These are phyloP conservation scores for Stomorhina lunata DNA, from an alignment of 2,888 invertebrate species.

Conservation along the genomic window DNA sequence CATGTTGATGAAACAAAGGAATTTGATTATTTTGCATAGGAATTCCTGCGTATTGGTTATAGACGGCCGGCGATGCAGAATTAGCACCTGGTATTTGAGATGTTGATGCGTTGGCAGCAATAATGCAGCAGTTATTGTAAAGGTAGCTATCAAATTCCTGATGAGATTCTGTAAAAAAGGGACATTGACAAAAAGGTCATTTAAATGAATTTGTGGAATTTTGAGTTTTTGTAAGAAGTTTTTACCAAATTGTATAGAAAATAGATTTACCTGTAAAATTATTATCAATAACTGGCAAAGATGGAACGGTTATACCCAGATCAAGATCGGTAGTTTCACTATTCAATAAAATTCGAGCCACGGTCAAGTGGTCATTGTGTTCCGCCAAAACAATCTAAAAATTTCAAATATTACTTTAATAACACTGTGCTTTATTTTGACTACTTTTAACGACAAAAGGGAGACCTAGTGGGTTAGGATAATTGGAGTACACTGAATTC, in stretches of 20 bases:
- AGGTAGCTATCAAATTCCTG: constrained; percentile 86
- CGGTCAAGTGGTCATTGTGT: constrained; percentile 93
- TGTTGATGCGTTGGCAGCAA: constrained; percentile 67
- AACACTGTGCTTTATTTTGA: no score
- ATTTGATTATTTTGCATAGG: constrained; percentile 64
- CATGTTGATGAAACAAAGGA: constrained; percentile 50
- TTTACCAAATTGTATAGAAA: no score
- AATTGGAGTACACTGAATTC: no score
- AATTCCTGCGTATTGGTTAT: constrained; percentile 67
- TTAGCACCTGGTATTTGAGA: constrained; percentile 26
- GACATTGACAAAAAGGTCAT: background rate
- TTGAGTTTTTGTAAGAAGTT: background rate
- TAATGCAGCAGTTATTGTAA: constrained; percentile 78
- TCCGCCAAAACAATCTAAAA: constrained; percentile 87
- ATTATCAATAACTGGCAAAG: constrained; percentile 86
- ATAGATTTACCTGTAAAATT: constrained; percentile 86
- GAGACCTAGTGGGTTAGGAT: no score
- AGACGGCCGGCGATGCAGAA: constrained; percentile 66
- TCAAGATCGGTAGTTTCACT: constrained; percentile 89
- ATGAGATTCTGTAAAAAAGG: constrained; percentile 83
- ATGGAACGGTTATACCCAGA: constrained; percentile 86
- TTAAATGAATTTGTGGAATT: background rate
- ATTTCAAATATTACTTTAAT: constrained; percentile 3
- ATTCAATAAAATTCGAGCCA: constrained; percentile 90
- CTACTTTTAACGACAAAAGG: no score